Conservation (phyloP, 2,113 vertebrate genomes). For the Scomber scombrus region DNA sequence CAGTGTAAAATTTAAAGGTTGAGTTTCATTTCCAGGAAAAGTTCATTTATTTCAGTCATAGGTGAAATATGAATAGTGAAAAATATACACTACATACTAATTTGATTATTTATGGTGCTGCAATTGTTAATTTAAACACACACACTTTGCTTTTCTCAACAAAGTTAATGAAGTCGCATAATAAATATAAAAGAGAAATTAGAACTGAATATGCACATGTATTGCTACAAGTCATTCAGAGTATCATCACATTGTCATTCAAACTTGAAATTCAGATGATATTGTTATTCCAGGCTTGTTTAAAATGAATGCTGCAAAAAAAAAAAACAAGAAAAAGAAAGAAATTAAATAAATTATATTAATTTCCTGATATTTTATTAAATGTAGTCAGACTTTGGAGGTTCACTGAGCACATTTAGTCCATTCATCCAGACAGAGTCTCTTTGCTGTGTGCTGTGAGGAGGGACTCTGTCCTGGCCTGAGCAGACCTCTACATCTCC, state of each 20-base stretch:
- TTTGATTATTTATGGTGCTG: not conserved
- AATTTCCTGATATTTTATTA: not conserved
- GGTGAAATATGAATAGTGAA: too few relatives aligned
- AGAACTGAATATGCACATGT: not conserved
- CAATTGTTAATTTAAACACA: not conserved
- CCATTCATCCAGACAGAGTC: conserved; percentile 52
- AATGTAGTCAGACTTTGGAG: not conserved
- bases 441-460: conserved; percentile 60
- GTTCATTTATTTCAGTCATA: conserved; percentile 2
- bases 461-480: conserved; percentile 5
- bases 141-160: not conserved
- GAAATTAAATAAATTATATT: not conserved
- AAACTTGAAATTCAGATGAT: not conserved
- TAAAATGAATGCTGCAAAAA: not conserved
- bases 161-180: not conserved
- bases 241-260: not conserved
- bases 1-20: not conserved
- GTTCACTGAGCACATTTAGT: conserved; percentile 30
- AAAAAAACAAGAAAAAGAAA: not conserved
- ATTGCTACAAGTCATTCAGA: not conserved
- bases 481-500: conserved; percentile 7
- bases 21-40: not conserved
- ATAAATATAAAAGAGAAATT: not conserved
- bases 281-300: not conserved
- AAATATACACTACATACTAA: too few relatives aligned